These are phyloP conservation scores for Tyrophagus putrescentiae DNA, from an alignment of 1,140 invertebrate genomes.

Conservation along the genomic window DNA sequence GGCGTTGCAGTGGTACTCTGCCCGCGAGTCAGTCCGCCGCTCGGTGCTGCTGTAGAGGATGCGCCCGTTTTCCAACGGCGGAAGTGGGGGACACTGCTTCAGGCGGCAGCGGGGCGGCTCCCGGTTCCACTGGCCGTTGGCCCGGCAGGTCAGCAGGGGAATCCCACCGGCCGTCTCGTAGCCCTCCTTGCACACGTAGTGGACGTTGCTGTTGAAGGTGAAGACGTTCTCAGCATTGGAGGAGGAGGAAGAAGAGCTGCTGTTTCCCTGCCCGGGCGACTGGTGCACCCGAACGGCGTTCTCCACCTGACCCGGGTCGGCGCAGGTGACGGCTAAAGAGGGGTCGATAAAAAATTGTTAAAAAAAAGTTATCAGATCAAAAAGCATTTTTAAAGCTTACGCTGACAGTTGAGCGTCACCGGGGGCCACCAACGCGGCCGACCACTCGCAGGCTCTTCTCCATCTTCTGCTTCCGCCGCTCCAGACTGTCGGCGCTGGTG, in stretches of 20 bases:
- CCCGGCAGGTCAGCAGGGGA: slow-evolving; percentile 14
- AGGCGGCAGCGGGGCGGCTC: slow-evolving; percentile 4
- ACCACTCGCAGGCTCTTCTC: background rate
- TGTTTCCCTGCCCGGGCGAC: background rate
- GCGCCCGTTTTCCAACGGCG: background rate
- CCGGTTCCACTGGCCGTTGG: slow-evolving; percentile 12
- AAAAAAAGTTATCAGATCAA: background rate
- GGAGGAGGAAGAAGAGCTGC: too few relatives aligned
- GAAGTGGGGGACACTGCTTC: slow-evolving; percentile 16
- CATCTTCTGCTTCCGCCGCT: background rate
- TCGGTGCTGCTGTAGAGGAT: background rate
- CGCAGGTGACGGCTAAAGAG: background rate
- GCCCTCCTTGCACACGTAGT: slow-evolving; percentile 12
- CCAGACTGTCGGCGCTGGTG: background rate
- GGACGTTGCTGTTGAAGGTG: slow-evolving; percentile 12
- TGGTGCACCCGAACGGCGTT: background rate
- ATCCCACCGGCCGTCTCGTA: slow-evolving; percentile 1
- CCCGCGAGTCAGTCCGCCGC: background rate
- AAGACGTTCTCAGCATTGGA: background rate
- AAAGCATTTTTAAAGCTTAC: background rate
- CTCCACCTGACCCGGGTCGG: slow-evolving; percentile 9
- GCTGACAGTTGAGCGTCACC: slow-evolving; percentile 9
- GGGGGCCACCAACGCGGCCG: background rate
- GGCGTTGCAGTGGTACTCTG: slow-evolving; percentile 3
- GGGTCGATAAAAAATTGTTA: background rate